phyloP scores from a whole-genome alignment of 2,888 invertebrate species.

The Rhagophthalmus giganteus region DNA sequence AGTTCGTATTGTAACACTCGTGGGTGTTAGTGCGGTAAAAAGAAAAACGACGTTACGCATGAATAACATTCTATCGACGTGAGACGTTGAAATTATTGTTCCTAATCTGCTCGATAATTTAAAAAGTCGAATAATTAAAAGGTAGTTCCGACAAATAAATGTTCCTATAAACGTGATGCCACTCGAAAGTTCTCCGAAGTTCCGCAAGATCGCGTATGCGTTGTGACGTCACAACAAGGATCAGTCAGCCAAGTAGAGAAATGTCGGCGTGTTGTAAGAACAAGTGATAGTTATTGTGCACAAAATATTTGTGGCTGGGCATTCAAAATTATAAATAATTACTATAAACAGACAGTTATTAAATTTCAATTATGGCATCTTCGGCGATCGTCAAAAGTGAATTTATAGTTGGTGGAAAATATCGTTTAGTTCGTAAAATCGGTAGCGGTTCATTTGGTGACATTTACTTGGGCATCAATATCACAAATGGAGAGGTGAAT shows the following conservation, averaged over 20 bases:
- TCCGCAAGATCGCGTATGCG: slow-evolving; percentile 29
- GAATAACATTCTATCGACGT: no score
- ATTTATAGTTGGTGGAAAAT: slow-evolving; percentile 88
- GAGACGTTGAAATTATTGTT: no score
- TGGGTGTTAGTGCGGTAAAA: no score
- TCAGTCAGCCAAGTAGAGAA: slow-evolving; percentile 54
- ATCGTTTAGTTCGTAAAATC: slow-evolving; percentile 94
- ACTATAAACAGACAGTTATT: slow-evolving; percentile 46
- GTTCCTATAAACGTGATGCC: slow-evolving; percentile 3
- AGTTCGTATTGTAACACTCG: no score
- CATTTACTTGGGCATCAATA: slow-evolving; percentile 94
- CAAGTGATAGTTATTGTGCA: slow-evolving; percentile 56
- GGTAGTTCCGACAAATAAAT: no score
- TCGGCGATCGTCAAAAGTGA: slow-evolving; percentile 62
- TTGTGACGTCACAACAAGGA: slow-evolving; percentile 50
- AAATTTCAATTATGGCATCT: slow-evolving; percentile 54
- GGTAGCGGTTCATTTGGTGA: slow-evolving; percentile 99
- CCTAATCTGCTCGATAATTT: no score
- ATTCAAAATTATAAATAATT: slow-evolving; percentile 53
- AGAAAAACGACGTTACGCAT: no score
- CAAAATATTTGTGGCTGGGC: slow-evolving; percentile 52
- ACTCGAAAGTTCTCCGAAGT: slow-evolving; percentile 10
- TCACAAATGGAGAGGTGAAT: slow-evolving; percentile 85
- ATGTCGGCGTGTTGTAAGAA: slow-evolving; percentile 63
- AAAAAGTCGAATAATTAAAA: no score